Evolutionary conservation across 2,113 vertebrate species (phyloP).

Genomic region (Malurus cyaneus): DNA sequence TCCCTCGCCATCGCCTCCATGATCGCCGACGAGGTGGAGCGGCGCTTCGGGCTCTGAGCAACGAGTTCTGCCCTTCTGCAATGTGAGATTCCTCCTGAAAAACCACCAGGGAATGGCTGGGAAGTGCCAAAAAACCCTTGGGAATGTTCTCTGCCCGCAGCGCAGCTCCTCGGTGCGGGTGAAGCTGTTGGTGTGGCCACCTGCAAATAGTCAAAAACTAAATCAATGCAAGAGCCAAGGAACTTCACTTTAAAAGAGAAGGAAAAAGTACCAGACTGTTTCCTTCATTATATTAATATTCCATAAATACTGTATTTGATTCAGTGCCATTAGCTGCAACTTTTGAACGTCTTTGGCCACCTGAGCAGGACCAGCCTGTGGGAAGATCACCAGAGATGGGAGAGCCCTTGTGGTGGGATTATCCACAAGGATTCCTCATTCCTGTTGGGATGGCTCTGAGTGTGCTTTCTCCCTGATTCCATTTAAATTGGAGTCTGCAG

Average conservation of each 20-base stretch:
- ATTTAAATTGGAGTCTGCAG: neutral
- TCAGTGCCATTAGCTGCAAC: neutral
- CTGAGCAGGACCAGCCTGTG: neutral
- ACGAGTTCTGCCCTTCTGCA: neutral
- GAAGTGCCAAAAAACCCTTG: neutral
- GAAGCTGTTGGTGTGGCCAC: too few relatives aligned
- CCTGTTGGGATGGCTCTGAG: neutral
- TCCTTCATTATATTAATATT: slow-evolving; percentile 14
- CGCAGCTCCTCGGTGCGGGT: neutral
- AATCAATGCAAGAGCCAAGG: neutral
- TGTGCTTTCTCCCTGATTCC: neutral
- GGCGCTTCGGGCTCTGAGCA: slow-evolving; percentile 77
- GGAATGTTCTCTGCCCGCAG: neutral
- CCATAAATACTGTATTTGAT: slow-evolving; percentile 11
- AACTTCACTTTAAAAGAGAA: neutral
- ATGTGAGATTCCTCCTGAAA: neutral
- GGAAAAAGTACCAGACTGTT: slow-evolving; percentile 46
- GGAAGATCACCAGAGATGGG: neutral
- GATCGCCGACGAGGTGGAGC: slow-evolving; percentile 84
- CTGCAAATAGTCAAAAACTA: neutral
- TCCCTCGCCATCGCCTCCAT: slow-evolving; percentile 91
- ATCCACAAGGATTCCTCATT: accelerated
- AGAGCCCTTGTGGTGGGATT: neutral
- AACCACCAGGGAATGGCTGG: neutral
- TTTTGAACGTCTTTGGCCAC: neutral